phyloP scores from a whole-genome alignment of 2,113 vertebrate species.

The Cavia porcellus region DNA sequence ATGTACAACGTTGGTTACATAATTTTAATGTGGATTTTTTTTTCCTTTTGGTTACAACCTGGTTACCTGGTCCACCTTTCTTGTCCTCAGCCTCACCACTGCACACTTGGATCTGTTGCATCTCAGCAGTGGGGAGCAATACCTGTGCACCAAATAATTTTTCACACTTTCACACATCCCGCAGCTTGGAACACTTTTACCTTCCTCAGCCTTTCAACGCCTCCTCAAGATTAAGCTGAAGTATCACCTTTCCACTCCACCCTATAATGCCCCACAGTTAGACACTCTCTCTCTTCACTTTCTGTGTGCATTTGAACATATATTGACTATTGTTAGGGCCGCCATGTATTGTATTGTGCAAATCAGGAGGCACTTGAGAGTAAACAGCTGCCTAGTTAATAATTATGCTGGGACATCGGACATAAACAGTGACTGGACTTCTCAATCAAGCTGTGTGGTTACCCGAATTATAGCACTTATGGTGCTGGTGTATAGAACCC shows the following conservation, averaged over 20 bases:
- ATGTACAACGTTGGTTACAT: background rate
- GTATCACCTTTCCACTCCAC: background rate
- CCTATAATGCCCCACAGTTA: background rate
- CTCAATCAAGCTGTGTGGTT: background rate
- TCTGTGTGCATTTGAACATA: background rate
- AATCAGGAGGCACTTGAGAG: background rate
- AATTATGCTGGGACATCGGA: background rate
- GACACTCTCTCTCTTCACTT: background rate
- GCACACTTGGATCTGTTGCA: background rate
- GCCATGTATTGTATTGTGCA: background rate
- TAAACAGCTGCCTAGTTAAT: background rate
- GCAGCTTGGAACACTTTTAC: background rate
- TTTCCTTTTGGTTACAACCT: constrained; percentile 4
- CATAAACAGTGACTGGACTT: background rate
- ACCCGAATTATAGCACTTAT: background rate
- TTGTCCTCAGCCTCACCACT: background rate
- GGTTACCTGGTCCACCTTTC: background rate
- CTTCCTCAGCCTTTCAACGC: background rate
- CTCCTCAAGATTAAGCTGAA: background rate
- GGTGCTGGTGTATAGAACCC: background rate
- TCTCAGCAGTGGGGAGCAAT: background rate
- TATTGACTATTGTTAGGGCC: background rate
- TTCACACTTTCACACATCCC: background rate
- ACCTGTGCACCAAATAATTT: background rate
- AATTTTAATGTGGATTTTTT: background rate